Percentiles rank a stretch among this genome's conserved stretches.
phyloP scores from a whole-genome alignment of 2,113 vertebrate genomes.

The Oreochromis tanganicae region DNA sequence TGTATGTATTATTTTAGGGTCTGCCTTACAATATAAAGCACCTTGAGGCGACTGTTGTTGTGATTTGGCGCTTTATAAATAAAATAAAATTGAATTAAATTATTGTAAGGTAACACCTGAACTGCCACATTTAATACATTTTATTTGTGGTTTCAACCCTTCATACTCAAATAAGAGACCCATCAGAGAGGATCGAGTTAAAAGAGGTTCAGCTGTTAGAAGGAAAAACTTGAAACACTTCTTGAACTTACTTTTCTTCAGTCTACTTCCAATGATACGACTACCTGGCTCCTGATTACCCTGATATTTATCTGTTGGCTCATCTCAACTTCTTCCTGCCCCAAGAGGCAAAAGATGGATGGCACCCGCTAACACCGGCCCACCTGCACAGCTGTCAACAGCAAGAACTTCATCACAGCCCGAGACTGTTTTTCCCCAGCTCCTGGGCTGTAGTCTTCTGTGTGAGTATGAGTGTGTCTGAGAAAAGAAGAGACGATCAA shows the following conservation, averaged over 20 bases:
- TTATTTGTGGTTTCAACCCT: not conserved
- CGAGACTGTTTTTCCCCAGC: not conserved
- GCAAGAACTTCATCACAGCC: constrained; percentile 34
- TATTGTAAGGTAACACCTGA: not conserved
- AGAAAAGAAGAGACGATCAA: constrained; percentile 4
- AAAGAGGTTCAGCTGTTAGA: not conserved
- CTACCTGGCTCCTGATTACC: not conserved
- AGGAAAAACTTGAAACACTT: not conserved
- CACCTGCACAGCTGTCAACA: constrained; percentile 25
- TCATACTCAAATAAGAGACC: not conserved
- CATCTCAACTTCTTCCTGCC: not conserved
- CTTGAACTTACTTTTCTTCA: not conserved
- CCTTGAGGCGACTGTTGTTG: not conserved
- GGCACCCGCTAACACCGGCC: not conserved
- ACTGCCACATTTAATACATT: not conserved
- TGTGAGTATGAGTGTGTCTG: not conserved
- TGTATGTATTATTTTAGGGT: not conserved
- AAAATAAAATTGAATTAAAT: not conserved
- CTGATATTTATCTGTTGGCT: not conserved
- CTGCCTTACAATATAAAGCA: not conserved
- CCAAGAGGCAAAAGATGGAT: constrained; percentile 37
- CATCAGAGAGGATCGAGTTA: not conserved
- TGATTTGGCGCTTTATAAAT: rapidly evolving
- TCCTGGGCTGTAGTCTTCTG: not conserved
- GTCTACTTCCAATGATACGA: not conserved